Conservation (phyloP, 1,140 invertebrate genomes). For the Tetranychus cinnabarinus region DNA sequence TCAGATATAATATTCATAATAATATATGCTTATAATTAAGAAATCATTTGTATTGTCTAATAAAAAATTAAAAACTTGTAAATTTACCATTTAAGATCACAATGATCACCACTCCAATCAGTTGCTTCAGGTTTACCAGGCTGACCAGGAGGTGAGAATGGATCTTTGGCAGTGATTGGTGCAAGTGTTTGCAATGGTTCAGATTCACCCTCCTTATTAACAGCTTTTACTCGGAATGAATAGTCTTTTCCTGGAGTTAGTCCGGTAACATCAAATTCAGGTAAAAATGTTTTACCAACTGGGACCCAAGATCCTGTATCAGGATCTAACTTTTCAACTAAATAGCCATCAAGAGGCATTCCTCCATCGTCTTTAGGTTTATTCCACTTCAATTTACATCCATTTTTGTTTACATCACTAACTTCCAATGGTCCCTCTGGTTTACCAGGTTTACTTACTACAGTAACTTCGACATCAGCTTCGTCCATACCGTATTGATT, state of each 20-base stretch:
- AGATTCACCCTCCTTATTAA: conserved; percentile 49
- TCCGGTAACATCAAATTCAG: conserved; percentile 60
- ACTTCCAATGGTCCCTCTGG: conserved; percentile 32
- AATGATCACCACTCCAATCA: conserved; percentile 18
- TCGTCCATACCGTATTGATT: conserved; percentile 75
- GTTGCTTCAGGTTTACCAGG: conserved; percentile 68
- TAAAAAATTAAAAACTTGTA: conserved; percentile 43
- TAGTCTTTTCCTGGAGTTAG: conserved; percentile 67
- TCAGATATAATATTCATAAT: too few relatives aligned
- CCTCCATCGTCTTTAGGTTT: conserved; percentile 80
- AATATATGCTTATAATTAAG: conserved; percentile 23
- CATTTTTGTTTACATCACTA: conserved; percentile 65
- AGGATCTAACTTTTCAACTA: conserved; percentile 83
- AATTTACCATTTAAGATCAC: conserved; percentile 47
- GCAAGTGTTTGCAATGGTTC: conserved; percentile 60
- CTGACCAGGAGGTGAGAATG: conserved; percentile 62
- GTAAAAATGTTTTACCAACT: conserved; percentile 38
- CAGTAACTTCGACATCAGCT: conserved; percentile 66
- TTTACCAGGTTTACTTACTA: conserved; percentile 23
- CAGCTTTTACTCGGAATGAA: conserved; percentile 81
- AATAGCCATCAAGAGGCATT: conserved; percentile 84
- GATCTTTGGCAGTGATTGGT: conserved; percentile 69
- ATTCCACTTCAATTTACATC: conserved; percentile 77
- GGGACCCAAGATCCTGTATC: conserved; percentile 82
- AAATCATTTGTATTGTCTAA: too few relatives aligned